Percentiles rank a stretch among this genome's conserved stretches.
Evolutionary conservation across 2,797 vertebrate genomes (phyloP).

Genomic region (Syngnathus rostellatus): DNA sequence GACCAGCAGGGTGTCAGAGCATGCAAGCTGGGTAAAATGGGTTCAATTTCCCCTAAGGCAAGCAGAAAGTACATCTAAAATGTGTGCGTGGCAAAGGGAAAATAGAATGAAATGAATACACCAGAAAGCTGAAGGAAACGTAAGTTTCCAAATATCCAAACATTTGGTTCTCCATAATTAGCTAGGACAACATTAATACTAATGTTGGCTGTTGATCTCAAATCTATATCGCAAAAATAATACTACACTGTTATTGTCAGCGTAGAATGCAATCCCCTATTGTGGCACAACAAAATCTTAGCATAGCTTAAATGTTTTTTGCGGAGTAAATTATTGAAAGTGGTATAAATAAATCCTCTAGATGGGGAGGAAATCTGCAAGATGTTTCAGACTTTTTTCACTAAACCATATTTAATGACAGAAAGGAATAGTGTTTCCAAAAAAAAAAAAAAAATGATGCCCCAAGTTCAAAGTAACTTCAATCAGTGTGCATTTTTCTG

Average conservation of each 20-base stretch:
- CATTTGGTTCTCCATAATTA: conserved; percentile 5
- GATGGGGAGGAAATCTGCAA: conserved; percentile 22
- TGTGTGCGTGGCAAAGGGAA: conserved; percentile 33
- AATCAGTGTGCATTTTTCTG: conserved; percentile 73
- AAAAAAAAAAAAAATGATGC: conserved; percentile 58
- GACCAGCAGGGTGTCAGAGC: conserved; percentile 37
- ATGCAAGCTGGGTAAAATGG: conserved; percentile 36
- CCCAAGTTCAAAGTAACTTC: conserved; percentile 76
- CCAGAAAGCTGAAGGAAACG: conserved; percentile 28
- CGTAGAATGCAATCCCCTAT: conserved; percentile 24
- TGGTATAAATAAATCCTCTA: conserved; percentile 56
- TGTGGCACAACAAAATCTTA: conserved; percentile 57
- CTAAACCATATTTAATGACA: conserved; percentile 36
- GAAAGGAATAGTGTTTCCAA: conserved; percentile 33
- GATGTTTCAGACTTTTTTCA: conserved; percentile 28
- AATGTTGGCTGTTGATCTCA: background rate
- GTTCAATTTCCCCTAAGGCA: conserved; percentile 51
- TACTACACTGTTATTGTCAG: conserved; percentile 11
- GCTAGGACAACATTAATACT: background rate
- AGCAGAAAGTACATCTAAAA: conserved; percentile 42
- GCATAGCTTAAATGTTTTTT: conserved; percentile 60
- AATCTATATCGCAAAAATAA: conserved; percentile 20
- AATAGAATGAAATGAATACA: conserved; percentile 43
- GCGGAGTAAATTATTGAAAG: conserved; percentile 65
- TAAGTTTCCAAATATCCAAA: background rate